phyloP scores from a whole-genome alignment of 2,888 invertebrate species.

The Oegoconia quadripuncta region DNA sequence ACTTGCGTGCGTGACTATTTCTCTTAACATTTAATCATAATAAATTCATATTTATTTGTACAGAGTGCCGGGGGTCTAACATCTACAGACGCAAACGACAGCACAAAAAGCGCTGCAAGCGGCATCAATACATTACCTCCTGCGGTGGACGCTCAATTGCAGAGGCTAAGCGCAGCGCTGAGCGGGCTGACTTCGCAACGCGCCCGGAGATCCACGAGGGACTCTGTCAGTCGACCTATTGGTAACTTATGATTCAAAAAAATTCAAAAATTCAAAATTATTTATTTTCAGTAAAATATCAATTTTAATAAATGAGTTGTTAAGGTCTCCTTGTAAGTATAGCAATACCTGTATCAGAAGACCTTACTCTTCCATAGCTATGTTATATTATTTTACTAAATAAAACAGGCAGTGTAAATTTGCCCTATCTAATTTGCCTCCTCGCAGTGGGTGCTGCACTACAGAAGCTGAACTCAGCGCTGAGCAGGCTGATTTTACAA shows the following conservation, averaged over 20 bases:
- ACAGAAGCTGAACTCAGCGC: constrained; percentile 67
- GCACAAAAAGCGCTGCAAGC: constrained; percentile 27
- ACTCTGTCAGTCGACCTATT: constrained; percentile 32
- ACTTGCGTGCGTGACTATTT: too few species aligned
- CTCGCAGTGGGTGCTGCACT: constrained; percentile 69
- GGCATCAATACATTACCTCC: constrained; percentile 28
- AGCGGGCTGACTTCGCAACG: constrained; percentile 52
- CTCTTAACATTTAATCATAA: too few species aligned
- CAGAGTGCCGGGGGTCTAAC: constrained; percentile 30
- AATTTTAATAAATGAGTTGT: too few species aligned
- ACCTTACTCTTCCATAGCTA: too few species aligned
- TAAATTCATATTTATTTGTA: neutral
- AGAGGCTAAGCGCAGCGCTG: constrained; percentile 70
- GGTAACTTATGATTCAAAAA: too few species aligned
- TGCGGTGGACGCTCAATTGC: constrained; percentile 66
- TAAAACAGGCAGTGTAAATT: too few species aligned
- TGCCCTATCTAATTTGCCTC: too few species aligned
- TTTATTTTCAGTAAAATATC: too few species aligned
- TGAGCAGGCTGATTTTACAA: constrained; percentile 55
- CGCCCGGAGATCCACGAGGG: constrained; percentile 38
- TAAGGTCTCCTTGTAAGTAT: too few species aligned
- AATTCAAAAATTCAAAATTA: too few species aligned
- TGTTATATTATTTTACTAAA: too few species aligned
- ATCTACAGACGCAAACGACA: constrained; percentile 17
- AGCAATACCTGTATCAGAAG: too few species aligned